phyloP scores from a whole-genome alignment of 1,140 invertebrate species.

The Zeugodacus cucurbitae region DNA sequence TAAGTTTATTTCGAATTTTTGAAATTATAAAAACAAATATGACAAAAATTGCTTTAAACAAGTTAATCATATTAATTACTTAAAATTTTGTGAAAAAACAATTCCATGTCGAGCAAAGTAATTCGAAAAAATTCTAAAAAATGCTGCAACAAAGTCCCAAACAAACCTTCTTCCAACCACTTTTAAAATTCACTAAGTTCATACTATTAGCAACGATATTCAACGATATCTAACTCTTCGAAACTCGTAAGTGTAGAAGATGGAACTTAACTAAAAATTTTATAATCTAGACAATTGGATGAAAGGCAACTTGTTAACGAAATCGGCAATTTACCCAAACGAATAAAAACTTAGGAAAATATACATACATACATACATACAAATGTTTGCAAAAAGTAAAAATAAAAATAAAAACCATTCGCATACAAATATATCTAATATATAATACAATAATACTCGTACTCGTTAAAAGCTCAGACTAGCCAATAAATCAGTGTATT shows the following conservation, averaged over 20 bases:
- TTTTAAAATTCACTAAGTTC: background rate
- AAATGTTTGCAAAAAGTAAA: background rate
- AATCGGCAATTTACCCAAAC: background rate
- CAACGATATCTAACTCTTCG: slow-evolving; percentile 6
- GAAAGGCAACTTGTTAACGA: background rate
- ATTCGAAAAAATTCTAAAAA: too few species aligned
- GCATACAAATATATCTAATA: background rate
- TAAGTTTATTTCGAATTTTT: too few species aligned
- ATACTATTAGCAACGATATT: background rate
- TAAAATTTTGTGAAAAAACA: too few species aligned
- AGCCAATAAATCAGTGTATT: slow-evolving; percentile 19
- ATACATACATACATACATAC: background rate
- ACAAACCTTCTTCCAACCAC: too few species aligned
- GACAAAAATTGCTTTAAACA: too few species aligned
- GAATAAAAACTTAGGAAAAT: background rate
- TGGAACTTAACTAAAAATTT: background rate
- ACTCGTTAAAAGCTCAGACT: slow-evolving; percentile 8
- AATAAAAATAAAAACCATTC: background rate
- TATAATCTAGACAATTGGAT: background rate
- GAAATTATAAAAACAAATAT: too few species aligned
- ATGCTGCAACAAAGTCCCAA: too few species aligned
- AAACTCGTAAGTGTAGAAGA: background rate
- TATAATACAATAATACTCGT: background rate
- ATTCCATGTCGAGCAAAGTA: too few species aligned
- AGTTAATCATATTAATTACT: too few species aligned